Base-by-base conservation (phyloP, 2,797 vertebrate genomes). In the Sebastes itinus region DNA sequence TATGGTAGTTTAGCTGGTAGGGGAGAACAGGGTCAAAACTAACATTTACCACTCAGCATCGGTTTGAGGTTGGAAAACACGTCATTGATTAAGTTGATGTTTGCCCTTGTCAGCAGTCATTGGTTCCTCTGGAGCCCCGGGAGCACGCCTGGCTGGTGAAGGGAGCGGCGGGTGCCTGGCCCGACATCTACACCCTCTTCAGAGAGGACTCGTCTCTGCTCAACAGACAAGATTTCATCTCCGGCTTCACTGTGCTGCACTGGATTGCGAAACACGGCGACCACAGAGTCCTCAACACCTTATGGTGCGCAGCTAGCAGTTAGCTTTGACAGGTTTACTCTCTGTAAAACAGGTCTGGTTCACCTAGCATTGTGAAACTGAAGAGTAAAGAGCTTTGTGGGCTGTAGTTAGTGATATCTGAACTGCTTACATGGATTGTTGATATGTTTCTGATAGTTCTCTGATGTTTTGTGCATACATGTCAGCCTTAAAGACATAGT, bases 211-310 rank as follows among this genome's bases (percentile, higher is more conserved):
- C 96, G 0, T 95, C 95, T 2, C 93, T 99, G 61, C 97, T 97
- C 61, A 88, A 96, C 87, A 96, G 89, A 78, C 95, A 87, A 12
- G 98, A 99, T 87, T 99, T 99, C 87, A 92, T 99, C 80, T 97
- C 97, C 0, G 98, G 98, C 32, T 99, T 96, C 91, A 99, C 97
- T 0, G 95, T 97, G 7, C 94, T 99, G 66, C 98, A 99, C 95
- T 99, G 98, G 98, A 96, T 98, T 38, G 97, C 97, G 64, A 99
- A 99, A 84, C 98, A 99, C 0, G 98, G 98, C 0, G 94, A 97
- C 58, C 95, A 96, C 72, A 42, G 92, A 1, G 98, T 97, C 64
- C 95, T 99, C 85, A 96, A 96, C 94, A 96, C 97, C 5, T 92
- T 99, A 60, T 95, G 96, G 42, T 94, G 75, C 0, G 67, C 30